phyloP scores from a whole-genome alignment of 1,140 invertebrate species.

The Brachionus plicatilis region DNA sequence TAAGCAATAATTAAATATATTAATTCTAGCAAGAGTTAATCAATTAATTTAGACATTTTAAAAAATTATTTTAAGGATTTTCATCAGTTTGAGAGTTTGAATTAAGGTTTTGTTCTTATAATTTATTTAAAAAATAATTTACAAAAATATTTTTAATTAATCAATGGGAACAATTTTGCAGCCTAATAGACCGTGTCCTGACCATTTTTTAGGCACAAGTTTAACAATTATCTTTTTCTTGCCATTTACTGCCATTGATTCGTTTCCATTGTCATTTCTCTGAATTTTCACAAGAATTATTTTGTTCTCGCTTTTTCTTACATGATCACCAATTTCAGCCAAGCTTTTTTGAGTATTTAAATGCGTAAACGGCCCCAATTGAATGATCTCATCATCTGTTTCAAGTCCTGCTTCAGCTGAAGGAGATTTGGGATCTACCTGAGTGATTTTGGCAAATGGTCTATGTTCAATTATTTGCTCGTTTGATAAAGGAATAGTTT shows the following conservation, averaged over 20 bases:
- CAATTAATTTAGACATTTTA: background rate
- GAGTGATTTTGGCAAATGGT: background rate
- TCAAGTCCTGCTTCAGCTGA: background rate
- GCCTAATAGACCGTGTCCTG: constrained; percentile 14
- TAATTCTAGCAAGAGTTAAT: too few relatives aligned
- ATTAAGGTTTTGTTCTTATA: too few relatives aligned
- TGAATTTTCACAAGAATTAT: background rate
- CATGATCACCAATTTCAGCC: constrained; percentile 9
- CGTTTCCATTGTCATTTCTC: background rate
- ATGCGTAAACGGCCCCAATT: constrained; percentile 19
- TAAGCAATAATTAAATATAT: too few relatives aligned
- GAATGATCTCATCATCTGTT: background rate
- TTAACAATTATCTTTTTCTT: background rate
- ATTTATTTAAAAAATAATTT: background rate
- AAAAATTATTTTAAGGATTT: too few relatives aligned
- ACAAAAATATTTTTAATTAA: background rate
- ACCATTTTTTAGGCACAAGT: constrained; percentile 12
- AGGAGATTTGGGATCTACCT: constrained; percentile 12
- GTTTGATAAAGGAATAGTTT: background rate
- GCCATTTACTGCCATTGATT: background rate
- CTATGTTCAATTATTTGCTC: background rate
- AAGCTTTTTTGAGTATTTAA: constrained; percentile 27
- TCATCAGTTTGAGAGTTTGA: too few relatives aligned
- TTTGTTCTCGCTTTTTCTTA: background rate
- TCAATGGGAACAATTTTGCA: constrained; percentile 2